Evolutionary conservation across 2,797 vertebrate genomes (phyloP), one percentile per base, ranked within the genome.

Genomic region (Melopsittacus undulatus): DNA sequence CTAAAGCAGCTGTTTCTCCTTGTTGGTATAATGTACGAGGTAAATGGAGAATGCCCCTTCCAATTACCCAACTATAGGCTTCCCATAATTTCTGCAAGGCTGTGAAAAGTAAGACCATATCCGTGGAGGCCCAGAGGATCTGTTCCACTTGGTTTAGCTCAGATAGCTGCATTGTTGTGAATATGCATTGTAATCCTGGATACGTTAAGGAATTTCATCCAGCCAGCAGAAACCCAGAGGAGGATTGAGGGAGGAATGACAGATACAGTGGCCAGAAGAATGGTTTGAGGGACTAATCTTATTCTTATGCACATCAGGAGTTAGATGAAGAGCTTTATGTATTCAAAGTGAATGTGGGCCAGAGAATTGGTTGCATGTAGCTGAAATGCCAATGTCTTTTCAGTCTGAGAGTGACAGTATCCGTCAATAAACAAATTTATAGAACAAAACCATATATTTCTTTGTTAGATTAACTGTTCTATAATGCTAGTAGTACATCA

Each of bases 201-300:
- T 45, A n/a, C 3, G 4, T n/a, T 63, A n/a, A 78, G 20, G 46
- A 67, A 59, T 70, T 86, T 95, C 52, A 91, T 49, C 18, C 69
- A 87, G 64, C 21, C 22, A 77, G 69, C 52, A 81, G 49, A 94
- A 92, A 85, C 54, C 22, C 69, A 85, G 42, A 89, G 42, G 15
- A 87, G 21, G 19, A 70, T 0, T 69, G 40, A 83, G 26, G n/a
- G 38, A 85, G 42, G 32, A 93, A 57, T 40, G 38, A 59, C 32
- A 68, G 77, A 62, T 51, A 52, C 21, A 72, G 24, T 46, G 26
- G 9, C 30, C 57, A 76, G 46, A 67, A 34, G 32, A 89, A 43
- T 49, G 8, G 36, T 30, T 56, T 48, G 34, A 79, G 12, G 5
- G 36, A 82, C 70, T 26, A 48, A 15, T 43, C 59, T 70, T 68